Conservation (phyloP, 2,888 invertebrate genomes). For the Pseudococcus jackbeardsleyi region DNA sequence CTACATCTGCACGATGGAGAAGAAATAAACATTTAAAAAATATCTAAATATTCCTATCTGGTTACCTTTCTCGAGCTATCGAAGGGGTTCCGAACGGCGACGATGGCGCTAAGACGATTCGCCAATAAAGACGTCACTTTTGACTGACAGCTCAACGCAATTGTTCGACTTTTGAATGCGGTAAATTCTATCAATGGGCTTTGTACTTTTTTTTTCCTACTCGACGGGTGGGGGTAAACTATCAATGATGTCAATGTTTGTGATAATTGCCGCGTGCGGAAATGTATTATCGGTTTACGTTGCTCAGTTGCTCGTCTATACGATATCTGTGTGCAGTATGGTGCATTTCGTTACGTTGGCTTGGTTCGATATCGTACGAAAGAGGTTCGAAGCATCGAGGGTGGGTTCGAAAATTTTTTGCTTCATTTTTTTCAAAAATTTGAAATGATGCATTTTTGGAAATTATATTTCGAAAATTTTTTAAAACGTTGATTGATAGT, state of each 20-base stretch:
- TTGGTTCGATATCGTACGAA: background rate
- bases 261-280: slow-evolving; percentile 10
- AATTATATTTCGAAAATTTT: no score
- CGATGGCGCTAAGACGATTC: background rate
- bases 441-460: no score
- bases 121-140: slow-evolving; percentile 28
- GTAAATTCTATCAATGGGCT: slow-evolving; percentile 20
- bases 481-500: no score
- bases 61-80: background rate
- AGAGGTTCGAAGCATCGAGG: no score
- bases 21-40: background rate
- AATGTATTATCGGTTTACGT: background rate
- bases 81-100: background rate
- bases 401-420: no score
- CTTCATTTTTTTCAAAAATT: no score
- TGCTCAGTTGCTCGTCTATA: background rate
- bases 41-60: background rate
- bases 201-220: background rate
- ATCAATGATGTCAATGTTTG: slow-evolving; percentile 22
- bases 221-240: background rate
- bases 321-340: background rate
- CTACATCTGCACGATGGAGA: background rate
- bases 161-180: slow-evolving; percentile 5
- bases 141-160: slow-evolving; percentile 15
- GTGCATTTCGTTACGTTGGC: background rate